Conservation (phyloP, 1,140 invertebrate genomes). For the Acromyrmex echinatior region DNA sequence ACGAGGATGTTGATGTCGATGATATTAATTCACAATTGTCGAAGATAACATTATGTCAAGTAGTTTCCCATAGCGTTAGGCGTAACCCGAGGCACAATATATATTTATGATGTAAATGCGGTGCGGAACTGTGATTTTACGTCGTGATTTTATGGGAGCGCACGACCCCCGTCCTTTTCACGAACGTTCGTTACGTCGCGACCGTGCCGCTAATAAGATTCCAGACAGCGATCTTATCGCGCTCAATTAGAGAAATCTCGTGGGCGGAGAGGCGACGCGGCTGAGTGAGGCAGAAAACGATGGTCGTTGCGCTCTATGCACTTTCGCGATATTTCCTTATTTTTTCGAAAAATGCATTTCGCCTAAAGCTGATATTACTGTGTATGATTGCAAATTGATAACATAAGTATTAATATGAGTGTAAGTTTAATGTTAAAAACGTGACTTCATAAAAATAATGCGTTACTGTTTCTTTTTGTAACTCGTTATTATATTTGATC, state of each 20-base stretch:
- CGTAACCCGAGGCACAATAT: background rate
- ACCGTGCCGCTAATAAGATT: slow-evolving; percentile 25
- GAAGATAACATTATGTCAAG: background rate
- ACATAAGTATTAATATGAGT: background rate
- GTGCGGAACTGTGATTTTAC: slow-evolving; percentile 42
- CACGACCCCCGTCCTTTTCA: slow-evolving; percentile 27
- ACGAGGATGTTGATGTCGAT: background rate
- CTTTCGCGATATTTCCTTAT: slow-evolving; percentile 19
- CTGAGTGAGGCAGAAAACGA: slow-evolving; percentile 36
- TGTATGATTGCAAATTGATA: background rate
- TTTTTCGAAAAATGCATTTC: slow-evolving; percentile 5
- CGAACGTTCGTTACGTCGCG: slow-evolving; percentile 52
- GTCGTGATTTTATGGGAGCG: background rate
- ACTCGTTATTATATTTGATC: no score
- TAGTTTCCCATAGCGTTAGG: background rate
- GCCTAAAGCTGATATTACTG: background rate
- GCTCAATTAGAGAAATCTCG: slow-evolving; percentile 52
- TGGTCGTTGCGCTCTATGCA: slow-evolving; percentile 9
- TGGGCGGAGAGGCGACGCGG: slow-evolving; percentile 30
- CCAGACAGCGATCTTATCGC: slow-evolving; percentile 60
- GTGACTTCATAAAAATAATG: no score
- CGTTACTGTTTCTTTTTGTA: no score
- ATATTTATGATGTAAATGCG: slow-evolving; percentile 22
- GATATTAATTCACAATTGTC: slow-evolving; percentile 24
- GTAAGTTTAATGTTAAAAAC: background rate